phyloP scores from a whole-genome alignment of 1,140 invertebrate genomes.

The Drosophila repletoides region DNA sequence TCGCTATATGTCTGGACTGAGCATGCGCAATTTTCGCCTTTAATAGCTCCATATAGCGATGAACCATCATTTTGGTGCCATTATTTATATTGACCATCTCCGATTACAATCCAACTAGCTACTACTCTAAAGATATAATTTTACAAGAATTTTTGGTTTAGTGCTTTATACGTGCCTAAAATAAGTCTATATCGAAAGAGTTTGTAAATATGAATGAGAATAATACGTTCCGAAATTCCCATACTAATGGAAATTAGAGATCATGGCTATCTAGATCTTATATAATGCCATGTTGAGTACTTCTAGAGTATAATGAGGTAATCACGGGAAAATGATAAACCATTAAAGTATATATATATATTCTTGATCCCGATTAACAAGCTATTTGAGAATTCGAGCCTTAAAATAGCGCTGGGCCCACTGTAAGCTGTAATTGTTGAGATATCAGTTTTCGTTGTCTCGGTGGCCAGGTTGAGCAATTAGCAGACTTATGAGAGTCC shows the following conservation, averaged over 20 bases:
- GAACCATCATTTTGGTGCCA: conserved; percentile 34
- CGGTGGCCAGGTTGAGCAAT: conserved; percentile 30
- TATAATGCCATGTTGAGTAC: no score
- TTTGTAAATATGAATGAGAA: background rate
- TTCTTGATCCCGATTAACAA: no score
- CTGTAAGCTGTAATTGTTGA: conserved; percentile 11
- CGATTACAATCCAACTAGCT: background rate
- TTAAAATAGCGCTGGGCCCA: no score
- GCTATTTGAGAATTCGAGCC: no score
- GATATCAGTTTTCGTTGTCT: background rate
- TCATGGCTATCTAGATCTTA: conserved; percentile 37
- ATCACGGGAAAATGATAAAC: no score
- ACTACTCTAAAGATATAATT: conserved; percentile 4
- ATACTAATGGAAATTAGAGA: background rate
- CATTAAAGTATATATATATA: no score
- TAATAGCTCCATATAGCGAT: conserved; percentile 41
- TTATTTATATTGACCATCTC: conserved; percentile 43
- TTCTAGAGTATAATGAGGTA: no score
- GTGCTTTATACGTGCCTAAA: conserved; percentile 34
- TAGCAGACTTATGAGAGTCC: conserved; percentile 36
- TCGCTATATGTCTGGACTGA: conserved; percentile 35
- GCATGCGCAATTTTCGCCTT: conserved; percentile 25
- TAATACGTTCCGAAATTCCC: background rate
- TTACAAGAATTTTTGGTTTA: background rate
- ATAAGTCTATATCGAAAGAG: conserved; percentile 2